Base-by-base conservation (phyloP, 2,113 vertebrate genomes). In the Setophaga kirtlandii region DNA sequence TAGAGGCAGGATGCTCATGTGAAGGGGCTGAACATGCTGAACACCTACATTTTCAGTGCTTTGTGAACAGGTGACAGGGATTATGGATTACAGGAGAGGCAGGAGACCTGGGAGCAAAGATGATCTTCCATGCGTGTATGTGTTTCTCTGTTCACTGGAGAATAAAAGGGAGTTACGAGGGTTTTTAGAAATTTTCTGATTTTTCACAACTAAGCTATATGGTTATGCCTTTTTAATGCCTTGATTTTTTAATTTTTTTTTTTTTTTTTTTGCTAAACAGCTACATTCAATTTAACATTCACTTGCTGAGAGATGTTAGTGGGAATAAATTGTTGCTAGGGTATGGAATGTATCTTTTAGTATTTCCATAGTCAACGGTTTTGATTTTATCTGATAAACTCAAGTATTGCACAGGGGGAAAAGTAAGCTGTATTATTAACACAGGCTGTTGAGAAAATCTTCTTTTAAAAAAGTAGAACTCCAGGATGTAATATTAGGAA, bases 251-350 rank as follows among this genome's bases (percentile, higher is more conserved):
- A 10, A 11, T 74, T 35, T 71, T 58, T 53, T 69, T 75, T 67
- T 63, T 70, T 46, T 69, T 59, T 67, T 74, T 78, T 70, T 78
- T 70, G 23, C 59, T 41, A 78, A 85, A 59, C 44, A 94, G n/a
- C 42, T 92, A 80, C 41, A 85, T 87, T 93, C 87, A 96, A 55
- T 49, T 82, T 88, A 91, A 63, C 4, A 0, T 88, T 96, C 93
- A 87, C 73, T 96, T 95, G 52, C 73, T 83, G 82, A 76, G 79
- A 94, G 73, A 77, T 86, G 74, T 94, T 94, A 68, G 52, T 78
- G 41, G 67, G 74, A 93, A 95, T 93, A 95, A 96, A 83, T 83
- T 92, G 46, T 94, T 97, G 80, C 89, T 95, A 91, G 80, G 56
- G 87, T 96, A 80, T 94, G 62, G 95, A 93, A 94, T 86, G 23